Evolutionary conservation across 2,888 invertebrate genomes (phyloP), one percentile per base, ranked within the genome.

Genomic region (Osedax fenrisi): DNA sequence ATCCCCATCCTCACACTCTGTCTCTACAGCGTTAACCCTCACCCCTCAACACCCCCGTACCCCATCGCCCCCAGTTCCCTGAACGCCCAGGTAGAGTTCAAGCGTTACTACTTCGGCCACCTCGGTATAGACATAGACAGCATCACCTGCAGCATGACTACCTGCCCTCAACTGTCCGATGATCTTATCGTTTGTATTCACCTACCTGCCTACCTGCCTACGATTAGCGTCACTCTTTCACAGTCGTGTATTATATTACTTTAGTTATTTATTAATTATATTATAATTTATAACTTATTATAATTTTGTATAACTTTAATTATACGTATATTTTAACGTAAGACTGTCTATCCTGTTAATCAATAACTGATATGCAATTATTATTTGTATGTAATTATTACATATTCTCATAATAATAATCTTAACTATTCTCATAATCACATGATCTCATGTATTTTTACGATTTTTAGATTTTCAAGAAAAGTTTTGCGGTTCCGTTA

Each of bases 141-240:
- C 86, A 89, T 96, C 72, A 89, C 91, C 1, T 86, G 97, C 76
- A 93, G 93, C 82, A 92, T 96, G 83, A 88, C 90, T 78, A 97
- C 96, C 25, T 89, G 92, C 0, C 89, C 89, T 78, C 92, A 93
- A 85, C 86, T 98, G 76, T 88, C 90, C 0, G 84, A 88, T 0
- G 89, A 91, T 80, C 87, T 97, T 77, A 88, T 89, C 10, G 77
- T 41, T 41, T 41, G 41, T 41, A 10, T 5, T n/a, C n/a, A n/a
- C n/a, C n/a, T n/a, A n/a, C n/a, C n/a, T n/a, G n/a, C n/a, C n/a
- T n/a, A n/a, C n/a, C n/a, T n/a, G n/a, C n/a, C n/a, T n/a, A n/a
- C n/a, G n/a, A n/a, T n/a, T n/a, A n/a, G n/a, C n/a, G n/a, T n/a
- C n/a, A n/a, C n/a, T 41, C 5, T 41, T 17, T 41, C 41, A 10